Evolutionary conservation across 2,113 vertebrate species (phyloP).

Genomic region (Antennarius striatus): DNA sequence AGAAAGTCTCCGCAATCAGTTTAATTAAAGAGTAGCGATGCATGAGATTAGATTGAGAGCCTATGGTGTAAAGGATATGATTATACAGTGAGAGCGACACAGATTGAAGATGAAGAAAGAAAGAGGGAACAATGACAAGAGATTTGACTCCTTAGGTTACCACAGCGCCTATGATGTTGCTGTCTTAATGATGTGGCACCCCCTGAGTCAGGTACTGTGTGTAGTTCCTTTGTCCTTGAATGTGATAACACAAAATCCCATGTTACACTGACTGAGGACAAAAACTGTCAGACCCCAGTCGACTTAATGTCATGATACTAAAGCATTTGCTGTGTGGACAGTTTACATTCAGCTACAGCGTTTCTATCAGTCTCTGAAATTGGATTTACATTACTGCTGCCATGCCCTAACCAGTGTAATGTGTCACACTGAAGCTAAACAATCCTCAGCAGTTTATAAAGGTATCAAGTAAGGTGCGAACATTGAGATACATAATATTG

Average conservation of each 20-base stretch:
- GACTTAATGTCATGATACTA: constrained; percentile 40
- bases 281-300: constrained; percentile 12
- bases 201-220: constrained; percentile 17
- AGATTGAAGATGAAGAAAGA: constrained; percentile 29
- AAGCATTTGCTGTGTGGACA: constrained; percentile 11
- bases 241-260: not conserved
- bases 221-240: constrained; percentile 12
- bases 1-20: constrained; percentile 73
- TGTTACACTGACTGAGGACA: not conserved
- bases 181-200: constrained; percentile 28
- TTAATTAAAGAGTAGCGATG: constrained; percentile 83
- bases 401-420: no score
- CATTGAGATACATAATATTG: no score
- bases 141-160: constrained; percentile 29
- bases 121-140: not conserved
- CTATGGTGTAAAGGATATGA: constrained; percentile 77
- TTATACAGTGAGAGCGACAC: constrained; percentile 61
- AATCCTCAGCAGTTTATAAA: no score
- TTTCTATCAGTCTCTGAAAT: not conserved
- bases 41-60: constrained; percentile 80
- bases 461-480: no score
- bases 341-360: constrained; percentile 20
- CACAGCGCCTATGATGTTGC: constrained; percentile 46
- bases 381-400: no score
- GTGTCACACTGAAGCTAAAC: no score